Conservation (phyloP, 2,797 vertebrate genomes). For the Sebastes kiyomatsui region DNA sequence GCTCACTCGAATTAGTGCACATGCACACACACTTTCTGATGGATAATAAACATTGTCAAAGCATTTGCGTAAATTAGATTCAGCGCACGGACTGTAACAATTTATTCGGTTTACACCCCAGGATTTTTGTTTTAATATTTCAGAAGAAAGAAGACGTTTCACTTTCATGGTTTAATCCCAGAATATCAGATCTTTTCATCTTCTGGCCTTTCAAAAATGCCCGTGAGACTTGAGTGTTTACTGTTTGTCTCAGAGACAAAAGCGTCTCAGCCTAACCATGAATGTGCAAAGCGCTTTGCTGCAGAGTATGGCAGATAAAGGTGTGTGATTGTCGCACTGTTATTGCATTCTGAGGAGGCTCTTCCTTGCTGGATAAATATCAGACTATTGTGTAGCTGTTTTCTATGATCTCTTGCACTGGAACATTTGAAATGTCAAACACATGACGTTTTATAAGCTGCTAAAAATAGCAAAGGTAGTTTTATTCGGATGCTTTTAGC, state of each 20-base stretch:
- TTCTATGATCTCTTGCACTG: not conserved
- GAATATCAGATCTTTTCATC: slow-evolving; percentile 12
- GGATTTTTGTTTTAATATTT: not conserved
- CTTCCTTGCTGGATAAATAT: not conserved
- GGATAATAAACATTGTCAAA: not conserved
- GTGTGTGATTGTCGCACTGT: slow-evolving; percentile 15
- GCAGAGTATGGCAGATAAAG: slow-evolving; percentile 32
- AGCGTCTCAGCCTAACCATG: slow-evolving; percentile 13
- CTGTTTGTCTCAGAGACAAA: slow-evolving; percentile 40
- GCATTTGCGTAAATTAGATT: not conserved
- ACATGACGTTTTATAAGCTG: slow-evolving; percentile 10
- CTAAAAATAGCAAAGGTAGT: slow-evolving; percentile 41
- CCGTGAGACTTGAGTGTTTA: slow-evolving; percentile 33
- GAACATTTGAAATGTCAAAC: slow-evolving; percentile 43
- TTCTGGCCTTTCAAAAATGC: slow-evolving; percentile 11
- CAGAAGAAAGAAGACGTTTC: not conserved
- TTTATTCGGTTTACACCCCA: not conserved
- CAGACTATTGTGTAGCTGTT: slow-evolving; percentile 3
- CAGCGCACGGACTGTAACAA: not conserved
- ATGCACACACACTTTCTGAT: not conserved
- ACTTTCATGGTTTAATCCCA: not conserved
- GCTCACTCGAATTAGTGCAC: not conserved
- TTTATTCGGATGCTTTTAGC: slow-evolving; percentile 32
- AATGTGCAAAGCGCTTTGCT: slow-evolving; percentile 43
- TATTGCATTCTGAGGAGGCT: not conserved